Evolutionary conservation across 2,888 invertebrate genomes (phyloP).

Genomic region (Bellardia pandia): DNA sequence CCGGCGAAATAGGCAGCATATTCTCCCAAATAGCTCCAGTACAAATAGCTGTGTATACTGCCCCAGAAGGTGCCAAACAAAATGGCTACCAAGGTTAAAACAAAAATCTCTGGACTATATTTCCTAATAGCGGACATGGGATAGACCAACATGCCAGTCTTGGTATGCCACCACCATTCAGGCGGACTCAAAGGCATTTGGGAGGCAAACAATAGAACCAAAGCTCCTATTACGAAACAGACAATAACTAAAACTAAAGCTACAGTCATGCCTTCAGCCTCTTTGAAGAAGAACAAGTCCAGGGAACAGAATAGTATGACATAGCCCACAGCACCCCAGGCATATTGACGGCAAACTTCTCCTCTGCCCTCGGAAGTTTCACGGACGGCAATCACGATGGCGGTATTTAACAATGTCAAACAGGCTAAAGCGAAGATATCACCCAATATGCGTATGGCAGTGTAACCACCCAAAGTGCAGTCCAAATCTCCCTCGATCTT

Average conservation of each 20-base stretch:
- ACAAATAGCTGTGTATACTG: constrained; percentile 91
- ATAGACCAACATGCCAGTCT: constrained; percentile 90
- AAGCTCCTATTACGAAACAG: constrained; percentile 87
- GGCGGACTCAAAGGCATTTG: constrained; percentile 92
- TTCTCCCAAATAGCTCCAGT: constrained; percentile 86
- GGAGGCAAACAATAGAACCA: constrained; percentile 85
- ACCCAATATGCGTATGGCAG: constrained; percentile 88
- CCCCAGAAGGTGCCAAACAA: constrained; percentile 92
- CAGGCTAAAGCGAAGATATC: constrained; percentile 91
- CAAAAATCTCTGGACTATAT: constrained; percentile 90
- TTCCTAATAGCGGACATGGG: constrained; percentile 92
- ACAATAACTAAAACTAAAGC: constrained; percentile 82
- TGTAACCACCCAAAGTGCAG: constrained; percentile 89
- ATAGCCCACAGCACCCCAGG: constrained; percentile 90
- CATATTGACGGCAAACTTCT: constrained; percentile 91
- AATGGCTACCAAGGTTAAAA: constrained; percentile 88
- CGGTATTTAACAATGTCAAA: constrained; percentile 89
- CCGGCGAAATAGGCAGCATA: constrained; percentile 78
- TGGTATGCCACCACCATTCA: constrained; percentile 95
- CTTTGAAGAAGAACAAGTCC: constrained; percentile 79
- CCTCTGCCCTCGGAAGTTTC: constrained; percentile 92
- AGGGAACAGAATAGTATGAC: constrained; percentile 88
- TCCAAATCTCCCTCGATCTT: constrained; percentile 86
- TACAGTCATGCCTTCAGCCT: constrained; percentile 77
- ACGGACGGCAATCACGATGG: constrained; percentile 92